Base-by-base conservation (phyloP, 1,140 invertebrate species). In the Coelopa frigida region DNA sequence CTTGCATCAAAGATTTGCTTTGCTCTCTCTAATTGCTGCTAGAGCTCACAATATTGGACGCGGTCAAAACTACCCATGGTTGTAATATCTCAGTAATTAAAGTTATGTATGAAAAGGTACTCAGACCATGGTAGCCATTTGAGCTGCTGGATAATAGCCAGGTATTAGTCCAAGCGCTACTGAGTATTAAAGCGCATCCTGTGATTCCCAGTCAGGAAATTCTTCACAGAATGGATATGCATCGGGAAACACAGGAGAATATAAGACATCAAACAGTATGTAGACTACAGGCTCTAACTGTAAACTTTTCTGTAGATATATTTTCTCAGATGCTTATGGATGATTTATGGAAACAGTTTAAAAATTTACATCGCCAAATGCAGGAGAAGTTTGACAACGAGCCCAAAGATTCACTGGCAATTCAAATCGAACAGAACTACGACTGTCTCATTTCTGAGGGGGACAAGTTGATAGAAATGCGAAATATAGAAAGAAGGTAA, bases 71-170 rank as follows among this genome's bases (percentile, higher is more conserved):
- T n/a, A n/a, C n/a, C n/a, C n/a, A n/a, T n/a, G n/a, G n/a, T n/a
- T n/a, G n/a, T n/a, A n/a, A n/a, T n/a, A n/a, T n/a, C n/a, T n/a
- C n/a, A n/a, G n/a, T n/a, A n/a, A n/a, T n/a, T n/a, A n/a, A n/a
- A n/a, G n/a, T n/a, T n/a, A n/a, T n/a, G n/a, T n/a, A n/a, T n/a
- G n/a, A n/a, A n/a, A n/a, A n/a, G n/a, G n/a, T n/a, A n/a, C n/a
- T n/a, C n/a, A n/a, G n/a, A 67, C 64, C 64, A 68, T 67, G 14
- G 64, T 68, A 29, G 64, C 60, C 65, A 68, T 68, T 11, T 58
- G 50, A 6, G 59, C 20, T 0, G 65, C 65, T 12, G 65, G 58
- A 56, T 63, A 65, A 39, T 65, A 68, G 10, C 64, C 64, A 15
- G 57, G 58, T 33, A 68, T 38, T 44, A 50, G 52, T 22, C 65